A percentile compares a stretch with the other conserved stretches of the same genome.
Conservation (phyloP, 2,113 vertebrate genomes). For the Brachionichthys hirsutus region DNA sequence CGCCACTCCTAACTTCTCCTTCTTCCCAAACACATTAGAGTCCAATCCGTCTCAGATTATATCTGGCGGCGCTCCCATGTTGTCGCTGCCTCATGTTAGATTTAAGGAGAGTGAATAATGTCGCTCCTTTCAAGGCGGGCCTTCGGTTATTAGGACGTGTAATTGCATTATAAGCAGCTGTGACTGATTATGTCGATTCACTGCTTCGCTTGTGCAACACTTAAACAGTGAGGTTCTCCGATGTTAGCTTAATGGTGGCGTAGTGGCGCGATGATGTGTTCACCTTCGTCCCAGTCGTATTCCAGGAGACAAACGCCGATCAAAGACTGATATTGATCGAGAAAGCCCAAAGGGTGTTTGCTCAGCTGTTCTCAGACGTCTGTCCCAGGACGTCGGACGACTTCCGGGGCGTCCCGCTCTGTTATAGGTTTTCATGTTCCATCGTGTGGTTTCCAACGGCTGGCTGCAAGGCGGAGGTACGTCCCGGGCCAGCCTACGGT, state of each 20-base stretch:
- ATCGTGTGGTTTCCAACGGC: too few relatives aligned
- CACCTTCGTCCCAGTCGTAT: slow-evolving; percentile 33
- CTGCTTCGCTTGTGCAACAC: background rate
- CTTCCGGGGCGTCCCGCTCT: too few relatives aligned
- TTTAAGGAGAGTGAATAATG: slow-evolving; percentile 4
- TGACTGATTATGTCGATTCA: background rate
- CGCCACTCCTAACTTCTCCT: slow-evolving; percentile 26
- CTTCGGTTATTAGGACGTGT: background rate
- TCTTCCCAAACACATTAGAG: slow-evolving; percentile 19
- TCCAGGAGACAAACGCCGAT: slow-evolving; percentile 1
- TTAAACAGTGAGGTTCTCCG: background rate
- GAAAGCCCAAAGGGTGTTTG: slow-evolving; percentile 3
- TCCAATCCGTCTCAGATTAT: slow-evolving; percentile 1
- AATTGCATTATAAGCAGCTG: background rate
- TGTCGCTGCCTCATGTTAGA: background rate
- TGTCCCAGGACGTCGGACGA: too few relatives aligned
- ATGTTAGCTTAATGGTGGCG: background rate
- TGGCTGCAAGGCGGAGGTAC: too few relatives aligned
- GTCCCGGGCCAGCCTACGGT: too few relatives aligned
- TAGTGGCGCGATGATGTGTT: background rate
- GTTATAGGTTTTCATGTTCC: too few relatives aligned
- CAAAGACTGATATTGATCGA: slow-evolving; percentile 24
- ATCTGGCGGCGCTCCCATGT: slow-evolving; percentile 22
- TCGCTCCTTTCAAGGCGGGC: slow-evolving; percentile 4
- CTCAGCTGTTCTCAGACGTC: too few relatives aligned